These are phyloP conservation scores for Bathynomus jamesi DNA, from an alignment of 1,140 invertebrate species.

Conservation along the genomic window DNA sequence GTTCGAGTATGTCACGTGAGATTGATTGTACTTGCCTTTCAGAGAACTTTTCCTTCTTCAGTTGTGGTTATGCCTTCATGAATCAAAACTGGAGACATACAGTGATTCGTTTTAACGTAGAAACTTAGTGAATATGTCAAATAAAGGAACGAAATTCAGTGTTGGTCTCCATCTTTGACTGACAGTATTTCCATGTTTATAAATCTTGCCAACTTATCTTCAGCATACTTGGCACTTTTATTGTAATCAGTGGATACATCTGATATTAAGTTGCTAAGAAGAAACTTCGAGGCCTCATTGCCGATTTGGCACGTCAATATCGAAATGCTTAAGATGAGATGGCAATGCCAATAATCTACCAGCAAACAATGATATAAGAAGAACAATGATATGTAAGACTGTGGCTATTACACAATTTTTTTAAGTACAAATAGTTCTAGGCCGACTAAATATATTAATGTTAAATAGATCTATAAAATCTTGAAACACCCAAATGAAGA, in stretches of 20 bases:
- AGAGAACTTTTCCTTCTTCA: background rate
- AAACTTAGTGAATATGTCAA: too few relatives aligned
- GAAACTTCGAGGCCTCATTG: background rate
- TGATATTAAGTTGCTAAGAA: background rate
- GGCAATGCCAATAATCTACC: background rate
- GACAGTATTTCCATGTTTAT: background rate
- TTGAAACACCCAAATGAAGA: background rate
- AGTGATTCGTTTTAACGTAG: too few relatives aligned
- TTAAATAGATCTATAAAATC: background rate
- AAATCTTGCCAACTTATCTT: background rate
- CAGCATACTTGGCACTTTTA: background rate
- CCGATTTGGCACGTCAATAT: background rate
- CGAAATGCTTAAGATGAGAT: background rate
- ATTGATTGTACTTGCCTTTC: background rate
- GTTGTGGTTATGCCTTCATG: too few relatives aligned
- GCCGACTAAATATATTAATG: background rate
- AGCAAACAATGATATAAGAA: background rate
- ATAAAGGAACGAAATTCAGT: background rate
- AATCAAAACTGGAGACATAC: too few relatives aligned
- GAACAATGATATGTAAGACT: slow-evolving; percentile 1
- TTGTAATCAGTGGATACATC: background rate
- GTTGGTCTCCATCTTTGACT: background rate
- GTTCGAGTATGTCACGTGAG: background rate
- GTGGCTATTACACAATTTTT: background rate
- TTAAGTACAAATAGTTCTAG: slow-evolving; percentile 7